Percentiles rank a stretch among this genome's conserved stretches.
These are phyloP conservation scores for Cecropterus lyciades DNA, from an alignment of 1,140 invertebrate genomes.

Conservation along the genomic window DNA sequence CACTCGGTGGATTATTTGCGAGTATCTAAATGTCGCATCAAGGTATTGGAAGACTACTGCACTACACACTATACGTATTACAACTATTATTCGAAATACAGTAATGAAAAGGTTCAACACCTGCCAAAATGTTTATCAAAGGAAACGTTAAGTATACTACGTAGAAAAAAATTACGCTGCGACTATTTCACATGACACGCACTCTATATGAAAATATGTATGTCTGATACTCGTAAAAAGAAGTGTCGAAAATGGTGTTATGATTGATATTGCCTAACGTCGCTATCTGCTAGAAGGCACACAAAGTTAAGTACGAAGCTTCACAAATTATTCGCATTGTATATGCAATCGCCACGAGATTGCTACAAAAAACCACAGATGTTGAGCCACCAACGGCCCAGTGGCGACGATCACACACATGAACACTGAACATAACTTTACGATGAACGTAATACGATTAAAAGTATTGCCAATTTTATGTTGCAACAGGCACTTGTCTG, in stretches of 20 bases:
- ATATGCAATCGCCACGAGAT: conserved; percentile 31
- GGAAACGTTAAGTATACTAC: conserved; percentile 44
- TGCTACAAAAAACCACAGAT: conserved; percentile 24
- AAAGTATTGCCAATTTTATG: conserved; percentile 83
- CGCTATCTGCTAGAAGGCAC: conserved; percentile 83
- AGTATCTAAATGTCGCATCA: no score
- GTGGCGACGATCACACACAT: conserved; percentile 48
- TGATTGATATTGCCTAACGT: conserved; percentile 74
- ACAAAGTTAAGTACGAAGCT: conserved; percentile 82
- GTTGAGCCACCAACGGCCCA: no score
- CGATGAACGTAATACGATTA: conserved; percentile 75
- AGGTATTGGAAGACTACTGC: conserved; percentile 83
- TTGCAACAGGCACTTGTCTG: conserved; percentile 83
- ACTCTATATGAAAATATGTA: conserved; percentile 33
- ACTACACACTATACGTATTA: conserved; percentile 75
- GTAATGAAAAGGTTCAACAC: conserved; percentile 46
- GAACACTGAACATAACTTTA: conserved; percentile 69
- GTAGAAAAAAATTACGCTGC: conserved; percentile 47
- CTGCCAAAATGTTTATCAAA: conserved; percentile 24
- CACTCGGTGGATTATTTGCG: no score
- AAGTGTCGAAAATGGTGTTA: conserved; percentile 54
- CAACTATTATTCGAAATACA: conserved; percentile 68
- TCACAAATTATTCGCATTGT: conserved; percentile 66
- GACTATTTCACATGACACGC: conserved; percentile 22
- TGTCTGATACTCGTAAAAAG: conserved; percentile 8